phyloP scores from a whole-genome alignment of 1,140 invertebrate species.

The Drosophila pallidifrons region DNA sequence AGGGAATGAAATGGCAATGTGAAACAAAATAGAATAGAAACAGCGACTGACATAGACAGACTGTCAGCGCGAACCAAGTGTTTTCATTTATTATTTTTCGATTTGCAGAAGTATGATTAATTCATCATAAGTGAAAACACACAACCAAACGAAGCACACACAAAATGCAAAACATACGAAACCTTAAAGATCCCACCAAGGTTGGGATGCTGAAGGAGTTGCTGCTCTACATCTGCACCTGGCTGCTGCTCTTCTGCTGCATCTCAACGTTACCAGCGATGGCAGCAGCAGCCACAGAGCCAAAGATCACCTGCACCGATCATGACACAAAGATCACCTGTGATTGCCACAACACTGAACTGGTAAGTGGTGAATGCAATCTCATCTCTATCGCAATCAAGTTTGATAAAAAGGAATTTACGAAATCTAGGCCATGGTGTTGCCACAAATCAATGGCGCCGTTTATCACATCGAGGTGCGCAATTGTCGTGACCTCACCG shows the following conservation, averaged over 20 bases:
- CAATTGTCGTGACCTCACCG: conserved; percentile 70
- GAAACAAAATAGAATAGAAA: conserved; percentile 35
- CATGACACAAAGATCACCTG: conserved; percentile 80
- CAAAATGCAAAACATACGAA: conserved; percentile 71
- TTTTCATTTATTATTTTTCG: conserved; percentile 2
- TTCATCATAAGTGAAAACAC: conserved; percentile 26
- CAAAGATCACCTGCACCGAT: conserved; percentile 69
- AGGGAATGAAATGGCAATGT: conserved; percentile 26
- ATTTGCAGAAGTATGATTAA: conserved; percentile 43
- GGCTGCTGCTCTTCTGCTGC: conserved; percentile 21
- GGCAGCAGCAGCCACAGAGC: conserved; percentile 4
- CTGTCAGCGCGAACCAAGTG: conserved; percentile 15
- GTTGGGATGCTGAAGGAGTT: conserved; percentile 17
- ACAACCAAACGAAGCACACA: conserved; percentile 1
- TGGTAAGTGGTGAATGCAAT: conserved; percentile 59
- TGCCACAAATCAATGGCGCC: conserved; percentile 62
- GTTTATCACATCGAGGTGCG: conserved; percentile 70
- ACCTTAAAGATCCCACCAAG: conserved; percentile 71
- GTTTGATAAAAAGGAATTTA: background rate
- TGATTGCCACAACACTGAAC: conserved; percentile 69
- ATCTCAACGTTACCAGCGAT: background rate
- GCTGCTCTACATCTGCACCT: background rate
- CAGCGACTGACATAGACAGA: conserved; percentile 4
- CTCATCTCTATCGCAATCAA: no score
- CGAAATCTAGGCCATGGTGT: conserved; percentile 55